Evolutionary conservation across 2,797 vertebrate genomes (phyloP).

Genomic region (Rhinogobio ventralis): DNA sequence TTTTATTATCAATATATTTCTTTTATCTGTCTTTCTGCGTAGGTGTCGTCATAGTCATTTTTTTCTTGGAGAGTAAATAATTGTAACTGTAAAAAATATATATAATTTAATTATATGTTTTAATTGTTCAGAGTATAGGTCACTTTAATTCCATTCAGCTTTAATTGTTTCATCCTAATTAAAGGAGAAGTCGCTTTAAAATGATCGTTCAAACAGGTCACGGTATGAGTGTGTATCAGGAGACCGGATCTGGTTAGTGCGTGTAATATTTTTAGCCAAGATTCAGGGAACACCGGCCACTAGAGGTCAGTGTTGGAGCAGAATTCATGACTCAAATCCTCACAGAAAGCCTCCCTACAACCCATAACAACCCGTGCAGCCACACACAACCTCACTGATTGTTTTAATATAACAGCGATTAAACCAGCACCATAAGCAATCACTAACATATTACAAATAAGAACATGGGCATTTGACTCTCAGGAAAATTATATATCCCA

Average conservation of each 20-base stretch:
- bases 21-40: neutral
- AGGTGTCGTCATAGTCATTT: neutral
- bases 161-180: slow-evolving; percentile 65
- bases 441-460: neutral
- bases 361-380: slow-evolving; percentile 1
- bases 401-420: slow-evolving; percentile 79
- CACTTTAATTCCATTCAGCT: slow-evolving; percentile 18
- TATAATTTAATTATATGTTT: neutral
- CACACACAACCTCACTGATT: slow-evolving; percentile 61
- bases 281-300: slow-evolving; percentile 71
- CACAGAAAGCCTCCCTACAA: slow-evolving; percentile 4
- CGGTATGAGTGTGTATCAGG: slow-evolving; percentile 24
- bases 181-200: slow-evolving; percentile 70
- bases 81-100: neutral
- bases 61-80: neutral
- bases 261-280: slow-evolving; percentile 21
- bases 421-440: neutral
- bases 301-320: slow-evolving; percentile 97
- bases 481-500: neutral
- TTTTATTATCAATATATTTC: neutral
- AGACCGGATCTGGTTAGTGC: slow-evolving; percentile 69
- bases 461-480: neutral
- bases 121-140: slow-evolving; percentile 16
- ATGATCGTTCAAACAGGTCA: slow-evolving; percentile 72
- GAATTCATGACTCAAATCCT: slow-evolving; percentile 73